Percentiles rank a stretch among this genome's conserved stretches.
Conservation (phyloP, 2,113 vertebrate genomes). For the Indicator indicator region DNA sequence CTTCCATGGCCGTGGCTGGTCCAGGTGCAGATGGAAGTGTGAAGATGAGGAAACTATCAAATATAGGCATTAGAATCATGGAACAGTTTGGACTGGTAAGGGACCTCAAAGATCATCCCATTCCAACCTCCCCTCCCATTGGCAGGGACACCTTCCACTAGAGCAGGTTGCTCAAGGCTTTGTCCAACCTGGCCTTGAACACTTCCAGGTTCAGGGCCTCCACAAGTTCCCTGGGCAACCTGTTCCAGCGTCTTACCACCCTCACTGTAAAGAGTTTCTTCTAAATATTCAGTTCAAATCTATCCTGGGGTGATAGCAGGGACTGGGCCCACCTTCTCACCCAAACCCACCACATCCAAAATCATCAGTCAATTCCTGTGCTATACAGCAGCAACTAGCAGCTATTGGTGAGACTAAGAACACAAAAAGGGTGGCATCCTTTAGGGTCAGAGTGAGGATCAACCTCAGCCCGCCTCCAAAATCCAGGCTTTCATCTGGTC, state of each 20-base stretch:
- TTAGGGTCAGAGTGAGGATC: background rate
- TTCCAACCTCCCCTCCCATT: too few species aligned
- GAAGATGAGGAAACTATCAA: background rate
- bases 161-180: too few species aligned
- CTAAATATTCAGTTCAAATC: too few species aligned
- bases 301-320: background rate
- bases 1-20: fast-evolving
- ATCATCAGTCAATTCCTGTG: background rate
- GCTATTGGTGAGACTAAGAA: background rate
- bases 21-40: background rate
- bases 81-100: too few species aligned
- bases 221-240: too few species aligned
- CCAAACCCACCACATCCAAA: background rate
- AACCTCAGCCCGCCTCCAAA: background rate
- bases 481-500: background rate
- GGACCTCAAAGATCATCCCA: too few species aligned
- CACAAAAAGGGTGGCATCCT: background rate
- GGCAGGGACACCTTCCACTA: too few species aligned
- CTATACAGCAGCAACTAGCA: fast-evolving
- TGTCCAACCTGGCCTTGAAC: too few species aligned
- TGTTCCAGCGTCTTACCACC: too few species aligned
- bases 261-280: too few species aligned
- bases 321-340: background rate
- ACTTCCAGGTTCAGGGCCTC: too few species aligned
- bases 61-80: background rate